Evolutionary conservation across 2,888 invertebrate genomes (phyloP).

Genomic region (Autographa gamma): DNA sequence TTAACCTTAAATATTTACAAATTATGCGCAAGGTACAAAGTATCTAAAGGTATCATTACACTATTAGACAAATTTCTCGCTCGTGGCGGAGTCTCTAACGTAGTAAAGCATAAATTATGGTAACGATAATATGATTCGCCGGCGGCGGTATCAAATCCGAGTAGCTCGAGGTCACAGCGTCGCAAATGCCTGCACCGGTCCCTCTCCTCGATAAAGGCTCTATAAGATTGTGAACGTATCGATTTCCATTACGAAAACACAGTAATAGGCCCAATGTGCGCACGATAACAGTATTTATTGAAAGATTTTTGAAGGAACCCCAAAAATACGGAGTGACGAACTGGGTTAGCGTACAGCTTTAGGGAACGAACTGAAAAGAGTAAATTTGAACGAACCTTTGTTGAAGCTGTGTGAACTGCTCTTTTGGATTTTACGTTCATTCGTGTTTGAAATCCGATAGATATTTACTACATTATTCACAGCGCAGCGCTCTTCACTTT

Average conservation of each 20-base stretch:
- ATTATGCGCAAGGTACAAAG: slow-evolving; percentile 9
- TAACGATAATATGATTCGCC: slow-evolving; percentile 35
- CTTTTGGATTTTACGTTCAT: neutral
- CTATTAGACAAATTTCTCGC: slow-evolving; percentile 23
- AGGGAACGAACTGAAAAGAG: slow-evolving; percentile 22
- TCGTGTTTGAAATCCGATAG: neutral
- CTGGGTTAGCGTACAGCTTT: slow-evolving; percentile 10
- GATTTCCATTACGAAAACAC: slow-evolving; percentile 79
- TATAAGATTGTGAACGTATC: slow-evolving; percentile 73
- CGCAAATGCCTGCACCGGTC: slow-evolving; percentile 64
- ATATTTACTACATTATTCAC: slow-evolving; percentile 1
- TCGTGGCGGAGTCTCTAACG: slow-evolving; percentile 25
- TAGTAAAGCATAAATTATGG: slow-evolving; percentile 52
- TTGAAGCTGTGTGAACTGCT: neutral
- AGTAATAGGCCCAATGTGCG: slow-evolving; percentile 69
- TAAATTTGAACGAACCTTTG: slow-evolving; percentile 15
- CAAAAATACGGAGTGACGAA: slow-evolving; percentile 39
- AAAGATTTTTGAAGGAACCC: slow-evolving; percentile 50
- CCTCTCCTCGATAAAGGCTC: slow-evolving; percentile 65
- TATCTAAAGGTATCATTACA: slow-evolving; percentile 13
- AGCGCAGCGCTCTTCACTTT: neutral
- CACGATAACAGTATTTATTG: slow-evolving; percentile 64
- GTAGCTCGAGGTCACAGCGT: slow-evolving; percentile 36
- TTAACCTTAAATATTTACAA: slow-evolving; percentile 26
- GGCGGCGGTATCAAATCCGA: slow-evolving; percentile 35